phyloP scores from a whole-genome alignment of 2,113 vertebrate species.

The Phrynosoma platyrhinos region DNA sequence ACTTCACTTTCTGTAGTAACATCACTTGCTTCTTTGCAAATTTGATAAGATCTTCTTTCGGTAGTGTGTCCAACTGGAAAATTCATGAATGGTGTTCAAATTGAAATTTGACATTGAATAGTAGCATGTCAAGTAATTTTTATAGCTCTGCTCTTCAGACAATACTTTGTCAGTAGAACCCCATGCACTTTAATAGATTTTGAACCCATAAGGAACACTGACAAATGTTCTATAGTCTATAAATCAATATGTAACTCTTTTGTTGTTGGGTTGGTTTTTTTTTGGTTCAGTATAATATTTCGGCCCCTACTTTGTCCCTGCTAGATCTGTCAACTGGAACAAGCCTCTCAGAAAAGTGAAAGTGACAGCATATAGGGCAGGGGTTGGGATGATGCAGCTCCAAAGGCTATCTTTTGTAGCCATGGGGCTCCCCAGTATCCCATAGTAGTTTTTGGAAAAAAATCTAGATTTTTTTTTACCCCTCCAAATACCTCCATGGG shows the following conservation, averaged over 20 bases:
- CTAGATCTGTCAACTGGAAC: background rate
- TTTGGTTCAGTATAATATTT: background rate
- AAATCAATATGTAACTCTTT: background rate
- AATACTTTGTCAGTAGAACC: background rate
- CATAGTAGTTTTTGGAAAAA: no score
- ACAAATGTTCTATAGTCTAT: background rate
- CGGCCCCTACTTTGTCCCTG: background rate
- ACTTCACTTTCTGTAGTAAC: conserved; percentile 90
- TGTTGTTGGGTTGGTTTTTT: no score
- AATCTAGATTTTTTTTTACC: no score
- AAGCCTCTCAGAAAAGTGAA: background rate
- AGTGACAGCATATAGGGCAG: background rate
- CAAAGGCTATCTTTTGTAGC: no score
- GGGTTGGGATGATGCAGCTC: no score
- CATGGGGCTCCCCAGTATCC: no score
- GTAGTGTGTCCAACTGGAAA: conserved; percentile 90
- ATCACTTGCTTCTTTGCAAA: conserved; percentile 96
- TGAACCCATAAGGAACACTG: background rate
- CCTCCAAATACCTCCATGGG: no score
- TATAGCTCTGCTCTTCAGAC: background rate
- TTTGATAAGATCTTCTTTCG: conserved; percentile 97
- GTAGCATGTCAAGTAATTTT: conserved; percentile 8
- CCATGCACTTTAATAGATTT: background rate
- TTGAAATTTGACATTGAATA: background rate
- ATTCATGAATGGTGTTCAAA: conserved; percentile 35